Evolutionary conservation across 1,140 invertebrate genomes (phyloP).

Genomic region (Drosophila tani): DNA sequence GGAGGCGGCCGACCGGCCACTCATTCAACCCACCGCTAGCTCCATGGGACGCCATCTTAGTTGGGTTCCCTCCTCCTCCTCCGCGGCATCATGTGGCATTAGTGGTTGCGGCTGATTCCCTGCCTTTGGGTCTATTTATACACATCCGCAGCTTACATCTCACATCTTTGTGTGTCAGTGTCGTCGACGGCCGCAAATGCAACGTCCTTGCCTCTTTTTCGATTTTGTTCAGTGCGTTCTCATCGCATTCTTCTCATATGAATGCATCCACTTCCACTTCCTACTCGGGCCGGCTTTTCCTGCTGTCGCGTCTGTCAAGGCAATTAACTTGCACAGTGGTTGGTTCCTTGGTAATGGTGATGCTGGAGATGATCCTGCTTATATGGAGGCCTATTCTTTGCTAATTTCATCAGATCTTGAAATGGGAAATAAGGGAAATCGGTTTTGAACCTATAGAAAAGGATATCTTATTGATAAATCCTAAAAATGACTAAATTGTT

Average conservation of each 20-base stretch:
- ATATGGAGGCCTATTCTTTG: too few species aligned
- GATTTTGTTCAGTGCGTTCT: constrained; percentile 27
- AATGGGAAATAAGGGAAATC: too few species aligned
- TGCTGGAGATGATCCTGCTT: neutral
- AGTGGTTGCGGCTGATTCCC: constrained; percentile 33
- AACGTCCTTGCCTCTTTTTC: constrained; percentile 39
- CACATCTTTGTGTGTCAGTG: constrained; percentile 49
- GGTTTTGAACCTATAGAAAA: too few species aligned
- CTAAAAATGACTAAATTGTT: too few species aligned
- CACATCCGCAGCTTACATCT: constrained; percentile 23
- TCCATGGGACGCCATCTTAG: constrained; percentile 56
- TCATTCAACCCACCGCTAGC: constrained; percentile 30
- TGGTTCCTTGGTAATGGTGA: neutral
- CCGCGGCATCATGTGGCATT: constrained; percentile 11
- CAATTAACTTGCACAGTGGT: constrained; percentile 39
- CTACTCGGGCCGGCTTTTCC: constrained; percentile 41
- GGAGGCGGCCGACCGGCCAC: too few species aligned
- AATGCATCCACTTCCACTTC: constrained; percentile 42
- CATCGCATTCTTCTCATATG: constrained; percentile 8
- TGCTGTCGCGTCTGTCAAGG: constrained; percentile 35
- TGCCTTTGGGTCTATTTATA: constrained; percentile 35
- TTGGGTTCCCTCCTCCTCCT: constrained; percentile 37
- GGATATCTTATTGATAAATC: too few species aligned
- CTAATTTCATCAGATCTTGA: too few species aligned
- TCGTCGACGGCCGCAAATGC: constrained; percentile 25